phyloP scores from a whole-genome alignment of 1,140 invertebrate genomes.

The Caligus rogercresseyi region DNA sequence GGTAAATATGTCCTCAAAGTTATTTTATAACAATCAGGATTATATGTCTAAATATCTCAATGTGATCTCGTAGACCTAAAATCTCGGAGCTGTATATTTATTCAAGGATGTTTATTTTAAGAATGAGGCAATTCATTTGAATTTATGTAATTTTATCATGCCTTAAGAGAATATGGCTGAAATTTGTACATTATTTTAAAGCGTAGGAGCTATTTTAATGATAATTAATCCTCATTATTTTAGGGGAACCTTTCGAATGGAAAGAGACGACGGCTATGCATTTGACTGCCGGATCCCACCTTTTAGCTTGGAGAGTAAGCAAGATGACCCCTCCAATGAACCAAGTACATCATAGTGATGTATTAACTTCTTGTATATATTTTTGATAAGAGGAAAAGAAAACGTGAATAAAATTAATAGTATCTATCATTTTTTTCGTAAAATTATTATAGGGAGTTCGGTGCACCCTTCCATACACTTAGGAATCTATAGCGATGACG shows the following conservation, averaged over 20 bases:
- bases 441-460: background rate
- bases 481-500: background rate
- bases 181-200: conserved; percentile 11
- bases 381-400: background rate
- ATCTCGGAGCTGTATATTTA: no score
- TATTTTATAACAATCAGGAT: no score
- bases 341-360: background rate
- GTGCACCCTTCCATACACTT: background rate
- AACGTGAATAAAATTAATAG: background rate
- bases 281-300: conserved; percentile 93
- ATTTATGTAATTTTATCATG: background rate
- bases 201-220: no score
- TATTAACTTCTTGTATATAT: background rate
- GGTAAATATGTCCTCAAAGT: no score
- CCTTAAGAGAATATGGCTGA: background rate
- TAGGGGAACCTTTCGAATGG: conserved; percentile 92
- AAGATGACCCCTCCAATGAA: conserved; percentile 39
- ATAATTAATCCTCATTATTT: no score
- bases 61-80: no score
- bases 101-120: no score
- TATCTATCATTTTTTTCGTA: background rate
- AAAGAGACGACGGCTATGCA: conserved; percentile 80
- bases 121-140: no score
- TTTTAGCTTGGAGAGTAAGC: conserved; percentile 83
- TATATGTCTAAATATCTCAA: no score